Base-by-base conservation (phyloP, 2,888 invertebrate genomes). In the Drosophila niveifrons region DNA sequence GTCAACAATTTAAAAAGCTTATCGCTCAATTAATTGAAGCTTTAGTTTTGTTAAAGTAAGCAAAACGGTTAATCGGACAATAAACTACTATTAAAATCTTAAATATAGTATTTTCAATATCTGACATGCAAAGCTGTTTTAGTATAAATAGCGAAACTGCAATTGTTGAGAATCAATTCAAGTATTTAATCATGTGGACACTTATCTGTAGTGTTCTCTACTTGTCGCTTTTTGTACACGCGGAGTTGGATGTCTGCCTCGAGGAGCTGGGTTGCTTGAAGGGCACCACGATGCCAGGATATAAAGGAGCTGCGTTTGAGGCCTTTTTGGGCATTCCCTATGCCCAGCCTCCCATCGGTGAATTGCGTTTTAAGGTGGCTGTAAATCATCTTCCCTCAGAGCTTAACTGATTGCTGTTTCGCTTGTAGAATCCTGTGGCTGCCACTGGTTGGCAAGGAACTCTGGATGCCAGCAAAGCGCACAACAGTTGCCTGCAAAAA, bases 401-500 rank as follows among this genome's bases (percentile, higher is more conserved):
- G 43, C 8, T 4, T 29, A 23, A 0, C 34, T 1, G 8, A n/a
- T 4, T 13, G 11, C n/a, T 3, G 3, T n/a, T 29, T 28, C 2
- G 6, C 0, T 13, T 17, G 6, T 36, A 92, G 91, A 90, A 91
- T 86, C 92, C 92, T 0, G 68, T 84, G 10, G 80, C 90, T 0
- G 55, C 71, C 3, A 48, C 53, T 0, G 64, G 78, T 13, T 91
- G 91, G 91, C n/a, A 68, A 0, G 85, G 72, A 9, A 53, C 77
- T 2, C 56, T 87, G 2, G 62, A 92, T 68, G 93, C 92, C 0
- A 91, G 82, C 0, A 47, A 76, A 29, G 90, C 93, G 4, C 91
- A 90, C 17, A 78, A 92, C 0, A 78, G 85, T 11, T 94, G 94
- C 57, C 85, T 93, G 15, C 94, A 94, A 78, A 93, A 93, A 74